Percentiles rank a stretch among this genome's conserved stretches.
Evolutionary conservation across 2,797 vertebrate genomes (phyloP).

Genomic region (Potorous gilbertii): DNA sequence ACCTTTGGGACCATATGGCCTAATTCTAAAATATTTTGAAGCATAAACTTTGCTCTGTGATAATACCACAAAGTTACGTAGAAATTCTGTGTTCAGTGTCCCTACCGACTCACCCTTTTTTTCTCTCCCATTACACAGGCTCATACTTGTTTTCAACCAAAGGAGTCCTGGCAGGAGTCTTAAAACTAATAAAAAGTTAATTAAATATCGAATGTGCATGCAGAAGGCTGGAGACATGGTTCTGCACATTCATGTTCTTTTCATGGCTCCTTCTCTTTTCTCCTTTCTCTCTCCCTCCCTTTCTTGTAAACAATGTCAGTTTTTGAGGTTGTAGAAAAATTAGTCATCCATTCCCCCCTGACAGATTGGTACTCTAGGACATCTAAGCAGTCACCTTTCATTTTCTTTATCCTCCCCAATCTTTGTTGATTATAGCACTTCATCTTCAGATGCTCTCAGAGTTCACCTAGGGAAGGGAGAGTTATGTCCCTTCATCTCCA

Average conservation of each 20-base stretch:
- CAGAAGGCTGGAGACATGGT: neutral
- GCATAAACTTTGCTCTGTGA: neutral
- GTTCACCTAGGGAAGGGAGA: neutral
- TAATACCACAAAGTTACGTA: neutral
- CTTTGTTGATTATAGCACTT: neutral
- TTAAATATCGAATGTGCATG: neutral
- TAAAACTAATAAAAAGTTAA: slow-evolving; percentile 39
- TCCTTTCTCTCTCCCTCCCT: neutral
- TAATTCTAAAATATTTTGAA: neutral
- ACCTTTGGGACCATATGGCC: neutral
- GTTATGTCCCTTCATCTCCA: neutral
- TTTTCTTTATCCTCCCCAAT: neutral
- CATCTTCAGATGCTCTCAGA: neutral
- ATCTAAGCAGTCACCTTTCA: neutral
- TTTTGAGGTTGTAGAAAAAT: neutral
- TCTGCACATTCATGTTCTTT: neutral
- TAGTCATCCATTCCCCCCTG: neutral
- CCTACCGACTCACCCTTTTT: neutral
- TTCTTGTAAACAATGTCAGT: neutral
- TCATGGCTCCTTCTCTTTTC: neutral
- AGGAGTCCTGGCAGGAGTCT: neutral
- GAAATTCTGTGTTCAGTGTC: neutral
- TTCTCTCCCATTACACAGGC: neutral
- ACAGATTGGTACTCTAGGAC: neutral
- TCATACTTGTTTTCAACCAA: neutral